Base-by-base conservation (phyloP, 2,888 invertebrate genomes). In the Ormyrus nitidulus region DNA sequence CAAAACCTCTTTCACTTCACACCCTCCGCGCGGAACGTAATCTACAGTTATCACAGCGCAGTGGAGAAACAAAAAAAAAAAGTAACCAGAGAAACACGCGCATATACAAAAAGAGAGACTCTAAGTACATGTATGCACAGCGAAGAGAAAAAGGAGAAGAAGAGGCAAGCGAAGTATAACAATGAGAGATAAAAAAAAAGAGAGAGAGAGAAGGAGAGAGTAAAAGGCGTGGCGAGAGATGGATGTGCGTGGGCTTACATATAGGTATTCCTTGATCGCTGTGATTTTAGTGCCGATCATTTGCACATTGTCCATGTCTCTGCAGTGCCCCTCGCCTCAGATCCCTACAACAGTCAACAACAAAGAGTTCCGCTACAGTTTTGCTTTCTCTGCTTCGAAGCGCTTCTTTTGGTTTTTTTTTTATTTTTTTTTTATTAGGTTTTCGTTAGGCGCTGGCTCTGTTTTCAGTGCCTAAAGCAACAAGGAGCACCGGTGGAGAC, bases 201-300 rank as follows among this genome's bases (percentile, higher is more conserved):
- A 68, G 48, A 62, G 44, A 78, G 13, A 69, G 34, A 75, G 11
- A 53, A 13, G 79, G 2, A 73, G 64, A 80, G 68, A 66, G 56
- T 77, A 77, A 74, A 69, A 82, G 83, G 19, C 19, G 19, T 19
- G 19, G 83, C 76, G 79, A 83, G 75, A 82, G 75, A 83, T 84
- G 80, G 75, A 66, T 65, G 61, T 65, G 69, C 65, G 61, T 84
- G 85, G 83, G 84, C 90, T 90, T 90, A 90, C 90, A 90, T 89
- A 90, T 90, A 90, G 90, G 89, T 90, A 90, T 86, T 90, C 90
- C 90, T 90, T 90, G 90, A 90, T 90, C 87, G 89, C 89, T 87
- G 89, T 89, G 87, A 90, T 88, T 89, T 90, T 90, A 89, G 90
- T 90, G 88, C 90, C 89, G 88, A 90, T 88, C 90, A 90, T 89